These are phyloP conservation scores for Micronycteris hirsuta DNA, from an alignment of 2,113 vertebrate genomes.

Conservation along the genomic window DNA sequence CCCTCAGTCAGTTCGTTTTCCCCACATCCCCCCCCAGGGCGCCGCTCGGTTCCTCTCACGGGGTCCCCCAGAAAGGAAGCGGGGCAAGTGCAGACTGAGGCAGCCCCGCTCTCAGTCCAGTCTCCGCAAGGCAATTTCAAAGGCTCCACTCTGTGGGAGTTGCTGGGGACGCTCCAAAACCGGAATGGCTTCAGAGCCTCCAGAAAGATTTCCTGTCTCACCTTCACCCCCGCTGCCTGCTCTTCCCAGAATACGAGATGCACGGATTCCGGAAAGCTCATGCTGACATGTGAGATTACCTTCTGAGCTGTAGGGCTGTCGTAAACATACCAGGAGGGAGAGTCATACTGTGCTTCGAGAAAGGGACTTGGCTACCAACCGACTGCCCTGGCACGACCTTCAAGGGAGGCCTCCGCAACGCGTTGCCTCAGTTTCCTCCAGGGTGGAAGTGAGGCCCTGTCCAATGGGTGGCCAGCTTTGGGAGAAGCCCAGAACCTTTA, in stretches of 20 bases:
- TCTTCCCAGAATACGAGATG: constrained; percentile 50
- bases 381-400: background rate
- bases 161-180: constrained; percentile 53
- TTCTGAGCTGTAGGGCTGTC: background rate
- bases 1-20: background rate
- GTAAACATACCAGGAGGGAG: constrained; percentile 2
- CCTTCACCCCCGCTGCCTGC: constrained; percentile 48
- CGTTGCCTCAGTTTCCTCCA: constrained; percentile 34
- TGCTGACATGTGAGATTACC: constrained; percentile 43
- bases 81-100: background rate
- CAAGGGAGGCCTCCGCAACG: accelerated
- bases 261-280: constrained; percentile 35
- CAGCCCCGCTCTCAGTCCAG: background rate
- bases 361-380: background rate
- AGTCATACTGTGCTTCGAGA: background rate
- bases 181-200: constrained; percentile 51
- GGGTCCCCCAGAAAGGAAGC: background rate
- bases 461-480: background rate
- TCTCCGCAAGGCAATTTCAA: constrained; percentile 12
- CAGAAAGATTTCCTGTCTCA: constrained; percentile 59
- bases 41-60: background rate
- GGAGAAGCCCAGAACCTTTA: background rate
- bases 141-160: constrained; percentile 28
- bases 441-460: background rate
- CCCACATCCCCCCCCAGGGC: background rate